These are phyloP conservation scores for Moxostoma hubbsi DNA, from an alignment of 2,797 vertebrate species.

Conservation along the genomic window DNA sequence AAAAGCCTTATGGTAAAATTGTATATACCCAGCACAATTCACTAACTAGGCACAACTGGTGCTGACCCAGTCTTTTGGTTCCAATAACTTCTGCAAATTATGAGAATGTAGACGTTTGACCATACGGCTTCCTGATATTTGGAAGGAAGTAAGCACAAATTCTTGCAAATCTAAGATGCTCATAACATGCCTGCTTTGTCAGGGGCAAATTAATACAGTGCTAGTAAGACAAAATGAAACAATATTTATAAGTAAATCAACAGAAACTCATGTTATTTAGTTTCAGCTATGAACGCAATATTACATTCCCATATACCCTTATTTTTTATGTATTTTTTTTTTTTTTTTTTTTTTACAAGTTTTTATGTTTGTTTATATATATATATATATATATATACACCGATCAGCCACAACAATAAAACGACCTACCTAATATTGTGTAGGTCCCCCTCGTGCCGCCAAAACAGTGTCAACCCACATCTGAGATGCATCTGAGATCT, in stretches of 20 bases:
- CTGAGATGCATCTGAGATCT: too few relatives aligned
- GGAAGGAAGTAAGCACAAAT: conserved; percentile 54
- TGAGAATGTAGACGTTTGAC: conserved; percentile 29
- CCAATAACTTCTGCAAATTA: conserved; percentile 39
- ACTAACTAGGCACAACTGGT: conserved; percentile 36
- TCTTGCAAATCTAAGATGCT: conserved; percentile 48
- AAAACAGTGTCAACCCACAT: too few relatives aligned
- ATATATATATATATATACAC: too few relatives aligned
- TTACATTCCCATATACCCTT: neutral
- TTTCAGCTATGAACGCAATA: conserved; percentile 20
- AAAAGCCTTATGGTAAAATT: conserved; percentile 24
- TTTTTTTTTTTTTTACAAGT: too few relatives aligned
- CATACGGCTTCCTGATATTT: conserved; percentile 51
- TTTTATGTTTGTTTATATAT: too few relatives aligned
- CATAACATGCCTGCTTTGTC: conserved; percentile 39
- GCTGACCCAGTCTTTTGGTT: conserved; percentile 48
- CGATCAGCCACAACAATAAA: too few relatives aligned
- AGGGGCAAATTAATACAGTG: conserved; percentile 38
- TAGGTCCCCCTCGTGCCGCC: too few relatives aligned
- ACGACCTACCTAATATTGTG: too few relatives aligned
- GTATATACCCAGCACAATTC: conserved; percentile 29
- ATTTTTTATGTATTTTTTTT: too few relatives aligned
- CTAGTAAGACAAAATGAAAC: conserved; percentile 30
- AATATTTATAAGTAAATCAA: conserved; percentile 43
- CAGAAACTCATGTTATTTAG: conserved; percentile 23